Conservation (phyloP, 2,888 invertebrate species). For the Troides aeacus region DNA sequence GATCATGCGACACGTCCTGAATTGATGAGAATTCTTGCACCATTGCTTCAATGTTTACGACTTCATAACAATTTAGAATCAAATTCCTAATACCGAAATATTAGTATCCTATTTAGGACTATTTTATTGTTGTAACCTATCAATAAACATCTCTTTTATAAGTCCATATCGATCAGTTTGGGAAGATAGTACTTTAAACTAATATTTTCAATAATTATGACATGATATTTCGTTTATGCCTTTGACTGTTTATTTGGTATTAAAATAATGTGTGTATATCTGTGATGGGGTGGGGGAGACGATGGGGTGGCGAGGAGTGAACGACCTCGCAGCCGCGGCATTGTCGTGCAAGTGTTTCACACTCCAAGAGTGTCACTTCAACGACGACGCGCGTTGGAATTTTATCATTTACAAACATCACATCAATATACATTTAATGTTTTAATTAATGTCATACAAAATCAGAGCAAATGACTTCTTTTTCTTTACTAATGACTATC, state of each 20-base stretch:
- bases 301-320: slow-evolving; percentile 45
- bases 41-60: slow-evolving; percentile 29
- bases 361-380: slow-evolving; percentile 19
- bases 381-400: slow-evolving; percentile 2
- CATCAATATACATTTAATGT: slow-evolving; percentile 1
- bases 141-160: background rate
- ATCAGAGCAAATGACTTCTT: background rate
- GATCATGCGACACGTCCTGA: slow-evolving; percentile 68
- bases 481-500: no score
- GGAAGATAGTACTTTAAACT: background rate
- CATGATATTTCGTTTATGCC: background rate
- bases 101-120: background rate
- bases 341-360: slow-evolving; percentile 43
- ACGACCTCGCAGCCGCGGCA: slow-evolving; percentile 50
- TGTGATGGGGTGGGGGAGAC: slow-evolving; percentile 32
- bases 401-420: slow-evolving; percentile 13
- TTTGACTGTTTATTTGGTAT: background rate
- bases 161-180: background rate
- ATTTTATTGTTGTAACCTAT: background rate
- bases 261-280: slow-evolving; percentile 12
- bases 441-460: slow-evolving; percentile 15
- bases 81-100: background rate
- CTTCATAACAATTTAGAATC: slow-evolving; percentile 7
- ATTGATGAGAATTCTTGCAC: slow-evolving; percentile 53
- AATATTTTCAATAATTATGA: no score